Evolutionary conservation across 2,113 vertebrate species (phyloP), one percentile per base, ranked within the genome.

Genomic region (Benitochromis conjunctus): DNA sequence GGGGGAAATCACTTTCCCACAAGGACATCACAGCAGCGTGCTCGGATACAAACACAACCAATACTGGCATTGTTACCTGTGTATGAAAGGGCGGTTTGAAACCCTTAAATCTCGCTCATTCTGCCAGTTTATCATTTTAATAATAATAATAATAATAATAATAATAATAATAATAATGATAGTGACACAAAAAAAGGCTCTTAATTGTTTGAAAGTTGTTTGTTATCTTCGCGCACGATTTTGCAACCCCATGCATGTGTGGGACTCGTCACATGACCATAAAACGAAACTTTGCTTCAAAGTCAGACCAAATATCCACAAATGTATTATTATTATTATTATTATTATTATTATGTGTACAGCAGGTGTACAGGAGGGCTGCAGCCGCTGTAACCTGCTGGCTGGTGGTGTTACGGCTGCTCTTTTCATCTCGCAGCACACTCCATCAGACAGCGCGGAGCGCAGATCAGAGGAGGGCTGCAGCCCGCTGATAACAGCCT

Each of bases 401-500:
- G 24, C 80, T 80, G 85, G 9, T 48, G 41, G 81, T 94, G 92
- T 91, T 92, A 90, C 34, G 4, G 88, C 60, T 92, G 88, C 89
- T 95, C 91, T 93, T 93, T 89, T 94, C 88, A 89, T 93, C 89
- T 54, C 81, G 89, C 83, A 31, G 85, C 83, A 38, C 87, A 88
- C 92, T 94, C 92, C 92, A 88, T 93, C 88, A 93, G 89, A 91
- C 92, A 86, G 92, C 83, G 78, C 57, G 36, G 57, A 89, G 86
- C 81, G 84, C 90, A 41, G 90, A 94, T 94, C 92, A 94, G 82
- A 93, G 88, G 58, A 94, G 93, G 95, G 92, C 95, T 97, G 96
- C 91, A 88, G 83, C 86, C 78, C 38, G 84, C 91, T 94, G 96
- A 96, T 96, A 97, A 96, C 92, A 92, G 88, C 85, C 87, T 83